Percentiles rank a stretch among this genome's conserved stretches.
Evolutionary conservation across 2,888 invertebrate genomes (phyloP).

Genomic region (Acleris holmiana): DNA sequence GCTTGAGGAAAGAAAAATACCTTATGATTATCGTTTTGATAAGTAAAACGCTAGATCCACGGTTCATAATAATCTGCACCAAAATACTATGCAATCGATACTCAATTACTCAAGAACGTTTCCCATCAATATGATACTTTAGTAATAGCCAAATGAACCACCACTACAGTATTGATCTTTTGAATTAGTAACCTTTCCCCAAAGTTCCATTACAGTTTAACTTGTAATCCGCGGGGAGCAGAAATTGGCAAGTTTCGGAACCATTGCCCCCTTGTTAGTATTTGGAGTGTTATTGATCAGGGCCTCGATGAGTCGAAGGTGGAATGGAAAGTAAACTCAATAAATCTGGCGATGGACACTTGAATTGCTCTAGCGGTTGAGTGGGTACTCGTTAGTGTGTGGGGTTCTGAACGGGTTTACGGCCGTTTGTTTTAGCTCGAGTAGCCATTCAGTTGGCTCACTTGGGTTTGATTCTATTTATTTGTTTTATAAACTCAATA

Average conservation of each 20-base stretch:
- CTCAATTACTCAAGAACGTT: no score
- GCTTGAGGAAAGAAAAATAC: no score
- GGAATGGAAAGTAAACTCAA: conserved; percentile 1
- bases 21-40: no score
- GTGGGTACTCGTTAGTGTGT: conserved; percentile 1
- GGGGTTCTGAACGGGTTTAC: conserved; percentile 5
- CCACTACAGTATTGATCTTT: background rate
- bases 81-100: no score
- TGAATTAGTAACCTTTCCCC: conserved; percentile 14
- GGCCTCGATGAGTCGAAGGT: conserved; percentile 14
- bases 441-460: background rate
- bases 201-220: conserved; percentile 12
- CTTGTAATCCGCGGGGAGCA: conserved; percentile 18
- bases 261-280: conserved; percentile 11
- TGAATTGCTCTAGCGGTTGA: conserved; percentile 19
- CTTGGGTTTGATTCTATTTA: background rate
- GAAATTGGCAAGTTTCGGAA: conserved; percentile 13
- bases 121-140: no score
- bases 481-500: background rate
- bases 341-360: conserved; percentile 18
- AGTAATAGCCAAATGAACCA: background rate
- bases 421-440: conserved; percentile 4
- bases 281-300: conserved; percentile 30
- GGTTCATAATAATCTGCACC: no score
- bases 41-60: no score